Base-by-base conservation (phyloP, 2,888 invertebrate genomes). In the Laspeyria flexula region DNA sequence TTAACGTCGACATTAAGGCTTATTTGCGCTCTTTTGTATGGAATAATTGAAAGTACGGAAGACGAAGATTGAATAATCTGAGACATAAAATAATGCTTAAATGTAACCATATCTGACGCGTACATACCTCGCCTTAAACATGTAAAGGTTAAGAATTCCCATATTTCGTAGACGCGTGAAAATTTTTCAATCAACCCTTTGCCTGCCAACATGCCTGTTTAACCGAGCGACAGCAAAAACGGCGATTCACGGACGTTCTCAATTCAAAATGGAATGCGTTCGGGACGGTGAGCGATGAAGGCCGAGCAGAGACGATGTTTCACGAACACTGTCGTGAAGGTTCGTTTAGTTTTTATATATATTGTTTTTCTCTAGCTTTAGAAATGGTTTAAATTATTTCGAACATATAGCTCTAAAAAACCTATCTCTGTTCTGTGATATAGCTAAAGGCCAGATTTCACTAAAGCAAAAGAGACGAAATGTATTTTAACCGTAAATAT, bases 221-320 rank as follows among this genome's bases (percentile, higher is more conserved):
- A 70, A 57, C 68, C 60, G 64, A 62, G 68, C 71, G 68, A 50
- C 57, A 60, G 63, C 63, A 58, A 68, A 72, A 75, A 70, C 52
- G 57, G 63, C 73, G 55, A 72, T 59, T 75, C 75, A 75, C 60
- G 65, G 54, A 60, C 58, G 47, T 64, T 65, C 70, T 65, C 66
- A 70, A 73, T 73, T 68, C 68, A 68, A 68, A 60, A 57, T 61
- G 73, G 74, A 74, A 74, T 72, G 72, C 65, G 60, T 55, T 63
- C 53, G 56, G 54, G 71, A 65, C 69, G 64, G 61, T 65, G 72
- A 74, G 66, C 68, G 73, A 75, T 68, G 61, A 45, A 55, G 49
- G 42, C 49, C 57, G 59, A 59, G 48, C 37, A 11, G 34, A 53
- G 45, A 56, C 57, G 63, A 61, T 51, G 47, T 48, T 47, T 29